A percentile compares a stretch with the other conserved stretches of the same genome.
Evolutionary conservation across 2,113 vertebrate species (phyloP).

Genomic region (Heterocephalus glaber): DNA sequence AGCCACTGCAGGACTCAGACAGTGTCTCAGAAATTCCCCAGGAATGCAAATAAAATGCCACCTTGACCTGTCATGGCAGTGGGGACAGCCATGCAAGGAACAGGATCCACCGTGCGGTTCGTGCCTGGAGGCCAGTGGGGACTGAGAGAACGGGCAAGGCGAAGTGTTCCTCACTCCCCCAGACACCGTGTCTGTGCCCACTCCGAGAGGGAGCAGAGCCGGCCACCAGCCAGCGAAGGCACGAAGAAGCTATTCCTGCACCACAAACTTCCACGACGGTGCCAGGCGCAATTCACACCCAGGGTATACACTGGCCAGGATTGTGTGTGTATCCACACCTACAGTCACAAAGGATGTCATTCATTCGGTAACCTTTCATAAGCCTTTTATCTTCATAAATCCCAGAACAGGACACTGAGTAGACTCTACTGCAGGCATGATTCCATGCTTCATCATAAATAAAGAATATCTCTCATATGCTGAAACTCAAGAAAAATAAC

Average conservation of each 20-base stretch:
- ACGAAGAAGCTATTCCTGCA: too few species aligned
- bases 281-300: not conserved
- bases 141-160: not conserved
- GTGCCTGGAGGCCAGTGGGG: too few species aligned
- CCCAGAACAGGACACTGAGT: not conserved
- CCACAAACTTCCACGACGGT: not conserved
- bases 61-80: not conserved
- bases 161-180: not conserved
- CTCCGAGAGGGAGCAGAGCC: not conserved
- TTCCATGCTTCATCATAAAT: not conserved
- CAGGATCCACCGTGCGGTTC: not conserved
- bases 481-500: not conserved
- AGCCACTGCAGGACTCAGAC: not conserved
- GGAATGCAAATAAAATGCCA: constrained; percentile 12
- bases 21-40: not conserved
- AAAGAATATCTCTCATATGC: not conserved
- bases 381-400: not conserved
- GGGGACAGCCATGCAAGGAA: not conserved
- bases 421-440: not conserved
- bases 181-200: not conserved
- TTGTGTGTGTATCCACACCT: not conserved
- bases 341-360: not conserved
- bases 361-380: not conserved
- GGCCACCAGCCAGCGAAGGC: not conserved
- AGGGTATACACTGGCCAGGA: rapidly evolving